phyloP scores from a whole-genome alignment of 2,113 vertebrate species.

The Thermophis baileyi region DNA sequence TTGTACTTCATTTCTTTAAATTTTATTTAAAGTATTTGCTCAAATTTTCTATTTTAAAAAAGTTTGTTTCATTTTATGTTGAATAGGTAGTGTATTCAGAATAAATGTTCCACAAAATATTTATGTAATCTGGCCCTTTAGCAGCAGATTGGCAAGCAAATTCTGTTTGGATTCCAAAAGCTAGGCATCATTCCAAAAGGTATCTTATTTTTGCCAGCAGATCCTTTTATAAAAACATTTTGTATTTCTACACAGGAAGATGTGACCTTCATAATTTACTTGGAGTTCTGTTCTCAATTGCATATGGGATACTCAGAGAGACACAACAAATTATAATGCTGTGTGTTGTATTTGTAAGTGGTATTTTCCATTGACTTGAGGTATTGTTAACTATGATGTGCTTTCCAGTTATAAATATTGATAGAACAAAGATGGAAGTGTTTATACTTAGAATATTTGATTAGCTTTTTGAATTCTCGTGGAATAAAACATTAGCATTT shows the following conservation, averaged over 20 bases:
- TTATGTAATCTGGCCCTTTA: neutral
- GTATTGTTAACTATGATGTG: slow-evolving; percentile 54
- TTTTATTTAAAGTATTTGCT: neutral
- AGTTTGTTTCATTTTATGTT: neutral
- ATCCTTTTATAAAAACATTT: slow-evolving; percentile 34
- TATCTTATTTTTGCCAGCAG: slow-evolving; percentile 17
- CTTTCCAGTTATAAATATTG: slow-evolving; percentile 66
- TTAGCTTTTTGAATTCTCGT: slow-evolving; percentile 44
- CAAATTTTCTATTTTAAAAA: neutral
- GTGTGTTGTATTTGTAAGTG: slow-evolving; percentile 47
- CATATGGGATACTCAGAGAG: slow-evolving; percentile 42
- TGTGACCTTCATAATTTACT: slow-evolving; percentile 58
- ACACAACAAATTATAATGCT: slow-evolving; percentile 55
- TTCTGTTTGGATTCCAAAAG: neutral
- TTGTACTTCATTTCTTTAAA: neutral
- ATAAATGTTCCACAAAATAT: neutral
- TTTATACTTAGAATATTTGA: slow-evolving; percentile 63
- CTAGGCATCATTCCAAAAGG: neutral
- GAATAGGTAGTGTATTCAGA: neutral
- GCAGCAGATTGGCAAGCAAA: neutral
- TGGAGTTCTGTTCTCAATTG: slow-evolving; percentile 51
- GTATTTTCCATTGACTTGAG: slow-evolving; percentile 59
- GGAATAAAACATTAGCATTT: slow-evolving; percentile 45
- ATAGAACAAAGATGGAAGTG: slow-evolving; percentile 50
- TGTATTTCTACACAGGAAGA: slow-evolving; percentile 43